Evolutionary conservation across 2,797 vertebrate genomes (phyloP).

Genomic region (Zalophus californianus): DNA sequence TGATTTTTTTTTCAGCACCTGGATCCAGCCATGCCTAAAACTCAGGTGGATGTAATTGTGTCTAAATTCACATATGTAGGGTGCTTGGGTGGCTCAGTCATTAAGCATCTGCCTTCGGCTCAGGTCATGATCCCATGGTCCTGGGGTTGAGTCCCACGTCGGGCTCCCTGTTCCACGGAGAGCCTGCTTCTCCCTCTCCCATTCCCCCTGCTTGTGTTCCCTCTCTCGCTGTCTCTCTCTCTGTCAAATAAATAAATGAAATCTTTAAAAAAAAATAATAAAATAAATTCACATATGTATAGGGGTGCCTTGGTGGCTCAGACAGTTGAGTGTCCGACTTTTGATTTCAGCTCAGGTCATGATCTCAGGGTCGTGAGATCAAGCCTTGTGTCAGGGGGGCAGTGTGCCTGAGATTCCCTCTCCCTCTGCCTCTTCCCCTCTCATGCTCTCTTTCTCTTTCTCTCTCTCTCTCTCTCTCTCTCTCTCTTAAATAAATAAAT

Average conservation of each 20-base stretch:
- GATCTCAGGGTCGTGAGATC: neutral
- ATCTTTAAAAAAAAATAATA: too few species aligned
- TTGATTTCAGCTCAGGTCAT: neutral
- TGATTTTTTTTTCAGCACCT: neutral
- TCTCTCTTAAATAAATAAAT: neutral
- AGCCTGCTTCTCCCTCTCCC: too few species aligned
- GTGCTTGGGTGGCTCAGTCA: neutral
- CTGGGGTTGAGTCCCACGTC: neutral
- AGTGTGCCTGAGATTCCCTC: neutral
- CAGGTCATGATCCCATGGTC: neutral
- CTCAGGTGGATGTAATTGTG: neutral
- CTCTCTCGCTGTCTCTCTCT: too few species aligned
- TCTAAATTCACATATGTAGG: neutral
- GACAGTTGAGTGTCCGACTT: neutral
- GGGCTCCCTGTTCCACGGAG: too few species aligned
- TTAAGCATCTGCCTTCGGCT: neutral
- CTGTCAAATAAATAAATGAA: too few species aligned
- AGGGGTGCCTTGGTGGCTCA: neutral
- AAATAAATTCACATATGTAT: neutral
- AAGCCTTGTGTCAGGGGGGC: neutral
- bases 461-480: neutral
- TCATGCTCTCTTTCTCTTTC: neutral
- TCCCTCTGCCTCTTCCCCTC: neutral
- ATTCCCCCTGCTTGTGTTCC: too few species aligned
- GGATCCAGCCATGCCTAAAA: neutral